Evolutionary conservation across 2,888 invertebrate species (phyloP).

Genomic region (Cephus pygmeus): DNA sequence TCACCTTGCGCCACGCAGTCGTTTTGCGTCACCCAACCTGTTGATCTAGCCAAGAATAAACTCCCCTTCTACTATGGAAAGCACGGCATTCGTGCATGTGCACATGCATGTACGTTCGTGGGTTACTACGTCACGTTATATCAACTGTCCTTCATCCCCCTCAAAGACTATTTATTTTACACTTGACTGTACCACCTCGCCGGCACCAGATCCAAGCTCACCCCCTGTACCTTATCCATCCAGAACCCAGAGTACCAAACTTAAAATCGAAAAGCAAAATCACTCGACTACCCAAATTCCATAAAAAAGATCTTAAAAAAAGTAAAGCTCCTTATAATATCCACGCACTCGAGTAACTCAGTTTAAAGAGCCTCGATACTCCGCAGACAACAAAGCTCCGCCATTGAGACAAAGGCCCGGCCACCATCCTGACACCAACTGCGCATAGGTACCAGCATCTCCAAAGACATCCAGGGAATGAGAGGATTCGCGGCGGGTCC

Average conservation of each 20-base stretch:
- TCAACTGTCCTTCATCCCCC: background rate
- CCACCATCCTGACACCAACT: constrained; percentile 6
- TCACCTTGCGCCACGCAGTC: constrained; percentile 5
- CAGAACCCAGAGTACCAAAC: too few species aligned
- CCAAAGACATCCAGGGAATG: background rate
- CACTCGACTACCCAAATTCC: background rate
- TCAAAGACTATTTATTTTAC: background rate
- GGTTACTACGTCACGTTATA: background rate
- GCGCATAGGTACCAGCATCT: constrained; percentile 17
- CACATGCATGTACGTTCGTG: too few species aligned
- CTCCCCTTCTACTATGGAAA: constrained; percentile 43
- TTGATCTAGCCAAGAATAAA: constrained; percentile 55
- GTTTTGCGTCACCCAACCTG: constrained; percentile 51
- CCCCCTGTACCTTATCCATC: too few species aligned
- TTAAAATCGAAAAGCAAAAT: too few species aligned
- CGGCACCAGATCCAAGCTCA: too few species aligned
- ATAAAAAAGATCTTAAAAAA: background rate
- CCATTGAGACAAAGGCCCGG: constrained; percentile 24
- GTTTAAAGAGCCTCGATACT: background rate
- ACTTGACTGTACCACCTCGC: too few species aligned
- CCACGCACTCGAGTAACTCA: background rate
- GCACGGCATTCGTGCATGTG: constrained; percentile 24
- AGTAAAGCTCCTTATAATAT: too few species aligned
- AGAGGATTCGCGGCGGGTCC: constrained; percentile 27
- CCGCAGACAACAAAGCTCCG: constrained; percentile 28